Conservation (phyloP, 2,888 invertebrate species). For the Aricia artaxerxes region DNA sequence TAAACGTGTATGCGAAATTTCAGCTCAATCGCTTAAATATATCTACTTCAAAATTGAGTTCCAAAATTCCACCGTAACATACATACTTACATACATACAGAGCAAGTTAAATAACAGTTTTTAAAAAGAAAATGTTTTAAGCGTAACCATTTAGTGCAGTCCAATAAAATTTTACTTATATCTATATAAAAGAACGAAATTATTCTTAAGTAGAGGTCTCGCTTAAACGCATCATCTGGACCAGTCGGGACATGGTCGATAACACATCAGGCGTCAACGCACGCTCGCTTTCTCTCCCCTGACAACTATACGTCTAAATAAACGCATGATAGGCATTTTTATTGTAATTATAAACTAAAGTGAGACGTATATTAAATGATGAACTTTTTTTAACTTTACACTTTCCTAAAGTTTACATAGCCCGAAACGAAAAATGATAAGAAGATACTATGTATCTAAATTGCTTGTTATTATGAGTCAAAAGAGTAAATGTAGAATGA, state of each 20-base stretch:
- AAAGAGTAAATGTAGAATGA: not conserved
- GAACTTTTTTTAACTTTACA: no score
- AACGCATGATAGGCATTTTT: slow-evolving; percentile 38
- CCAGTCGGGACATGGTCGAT: slow-evolving; percentile 53
- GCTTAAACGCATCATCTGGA: not conserved
- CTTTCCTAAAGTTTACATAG: no score
- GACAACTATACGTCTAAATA: slow-evolving; percentile 33
- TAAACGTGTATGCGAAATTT: no score
- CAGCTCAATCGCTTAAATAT: no score
- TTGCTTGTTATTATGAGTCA: not conserved
- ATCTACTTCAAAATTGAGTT: no score
- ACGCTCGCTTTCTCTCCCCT: slow-evolving; percentile 42
- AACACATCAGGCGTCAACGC: slow-evolving; percentile 63
- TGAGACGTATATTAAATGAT: not conserved
- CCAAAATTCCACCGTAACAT: no score
- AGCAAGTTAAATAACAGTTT: no score
- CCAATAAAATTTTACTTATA: not conserved
- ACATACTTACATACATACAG: no score
- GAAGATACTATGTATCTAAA: not conserved
- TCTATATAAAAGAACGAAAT: not conserved
- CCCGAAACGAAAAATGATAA: no score
- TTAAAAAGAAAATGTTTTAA: no score
- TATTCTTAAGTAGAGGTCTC: not conserved
- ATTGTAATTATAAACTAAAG: slow-evolving; percentile 27
- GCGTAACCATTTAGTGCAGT: no score